phyloP scores from a whole-genome alignment of 1,140 invertebrate genomes.

The Scylla paramamosain region DNA sequence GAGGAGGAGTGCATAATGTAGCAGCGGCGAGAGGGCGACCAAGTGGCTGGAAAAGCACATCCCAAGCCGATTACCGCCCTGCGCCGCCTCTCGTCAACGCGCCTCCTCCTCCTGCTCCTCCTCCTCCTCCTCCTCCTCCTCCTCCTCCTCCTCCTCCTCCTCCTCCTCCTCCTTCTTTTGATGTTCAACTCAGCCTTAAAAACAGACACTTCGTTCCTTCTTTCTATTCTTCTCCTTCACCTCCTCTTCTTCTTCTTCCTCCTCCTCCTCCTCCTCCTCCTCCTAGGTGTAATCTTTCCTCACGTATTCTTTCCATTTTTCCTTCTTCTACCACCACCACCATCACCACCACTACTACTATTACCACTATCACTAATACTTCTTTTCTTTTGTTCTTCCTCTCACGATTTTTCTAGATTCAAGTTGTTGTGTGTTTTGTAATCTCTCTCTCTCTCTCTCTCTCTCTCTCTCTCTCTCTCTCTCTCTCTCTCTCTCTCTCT shows the following conservation, averaged over 20 bases:
- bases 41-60: slow-evolving; percentile 43
- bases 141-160: background rate
- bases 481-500: background rate
- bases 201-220: too few relatives aligned
- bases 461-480: background rate
- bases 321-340: background rate
- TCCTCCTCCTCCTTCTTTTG: too few relatives aligned
- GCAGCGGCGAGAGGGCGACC: background rate
- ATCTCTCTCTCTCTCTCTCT: background rate
- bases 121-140: background rate
- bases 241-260: background rate
- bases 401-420: too few relatives aligned
- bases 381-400: background rate
- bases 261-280: background rate
- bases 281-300: background rate
- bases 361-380: background rate
- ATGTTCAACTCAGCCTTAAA: too few relatives aligned
- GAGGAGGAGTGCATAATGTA: background rate
- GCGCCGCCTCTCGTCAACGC: slow-evolving; percentile 20
- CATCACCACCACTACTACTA: too few relatives aligned
- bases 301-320: background rate
- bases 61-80: slow-evolving; percentile 47
- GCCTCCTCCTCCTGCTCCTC: background rate
- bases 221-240: background rate
- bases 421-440: too few relatives aligned